phyloP scores from a whole-genome alignment of 2,888 invertebrate genomes.

The Allygus modestus region DNA sequence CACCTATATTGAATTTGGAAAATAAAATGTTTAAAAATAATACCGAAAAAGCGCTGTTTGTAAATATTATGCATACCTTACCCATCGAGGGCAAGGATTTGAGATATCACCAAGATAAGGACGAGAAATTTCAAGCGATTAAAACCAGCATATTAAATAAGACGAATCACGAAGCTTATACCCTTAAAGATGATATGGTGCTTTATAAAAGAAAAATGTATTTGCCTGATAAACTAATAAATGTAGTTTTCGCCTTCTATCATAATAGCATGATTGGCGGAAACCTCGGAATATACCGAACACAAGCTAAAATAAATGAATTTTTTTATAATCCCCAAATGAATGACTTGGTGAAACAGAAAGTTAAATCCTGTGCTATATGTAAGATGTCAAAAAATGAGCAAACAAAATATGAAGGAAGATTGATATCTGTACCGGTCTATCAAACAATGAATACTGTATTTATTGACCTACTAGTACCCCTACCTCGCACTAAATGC shows the following conservation, averaged over 20 bases:
- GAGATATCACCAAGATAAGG: too few species aligned
- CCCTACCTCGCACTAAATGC: background rate
- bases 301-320: background rate
- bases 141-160: too few species aligned
- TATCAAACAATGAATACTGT: background rate
- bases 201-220: too few species aligned
- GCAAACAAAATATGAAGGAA: background rate
- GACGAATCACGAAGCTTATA: too few species aligned
- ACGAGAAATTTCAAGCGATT: too few species aligned
- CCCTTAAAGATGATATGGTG: too few species aligned
- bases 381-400: background rate
- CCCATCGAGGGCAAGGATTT: too few species aligned
- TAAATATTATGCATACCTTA: too few species aligned
- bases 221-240: background rate
- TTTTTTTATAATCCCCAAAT: background rate
- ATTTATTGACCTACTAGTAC: background rate
- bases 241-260: background rate
- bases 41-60: too few species aligned
- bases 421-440: background rate
- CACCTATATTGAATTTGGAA: background rate
- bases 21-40: background rate
- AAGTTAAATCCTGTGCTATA: background rate
- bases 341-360: background rate
- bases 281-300: background rate
- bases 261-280: background rate